Conservation (phyloP, 2,888 invertebrate species). For the Mystacides longicornis region DNA sequence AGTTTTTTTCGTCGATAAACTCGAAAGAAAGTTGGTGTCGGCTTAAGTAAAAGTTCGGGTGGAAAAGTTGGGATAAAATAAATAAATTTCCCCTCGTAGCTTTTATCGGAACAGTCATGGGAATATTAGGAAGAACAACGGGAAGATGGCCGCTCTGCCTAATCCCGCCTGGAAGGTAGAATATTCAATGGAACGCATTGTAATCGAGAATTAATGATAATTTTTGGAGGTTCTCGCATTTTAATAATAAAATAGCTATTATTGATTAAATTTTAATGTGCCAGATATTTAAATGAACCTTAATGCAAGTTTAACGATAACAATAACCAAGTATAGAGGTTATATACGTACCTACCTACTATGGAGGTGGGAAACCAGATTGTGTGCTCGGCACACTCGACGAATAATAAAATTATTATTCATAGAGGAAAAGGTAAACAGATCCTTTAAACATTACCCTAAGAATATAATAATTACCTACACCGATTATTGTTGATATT, state of each 20-base stretch:
- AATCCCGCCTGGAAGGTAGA: neutral
- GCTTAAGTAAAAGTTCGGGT: conserved; percentile 20
- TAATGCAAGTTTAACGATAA: conserved; percentile 5
- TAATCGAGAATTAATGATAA: conserved; percentile 25
- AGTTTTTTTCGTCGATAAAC: conserved; percentile 21
- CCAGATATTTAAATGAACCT: conserved; percentile 12
- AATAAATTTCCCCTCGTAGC: conserved; percentile 23
- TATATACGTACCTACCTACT: too few relatives aligned
- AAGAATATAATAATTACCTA: too few relatives aligned
- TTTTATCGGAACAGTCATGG: conserved; percentile 22
- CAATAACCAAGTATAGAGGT: neutral
- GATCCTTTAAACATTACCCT: too few relatives aligned
- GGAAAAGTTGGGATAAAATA: conserved; percentile 23
- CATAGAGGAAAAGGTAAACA: too few relatives aligned
- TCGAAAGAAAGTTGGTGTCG: conserved; percentile 22
- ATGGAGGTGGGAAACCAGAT: too few relatives aligned
- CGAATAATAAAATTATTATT: too few relatives aligned
- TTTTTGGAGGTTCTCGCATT: conserved; percentile 13
- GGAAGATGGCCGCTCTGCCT: conserved; percentile 5
- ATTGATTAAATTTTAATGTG: conserved; percentile 15
- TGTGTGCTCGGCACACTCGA: too few relatives aligned
- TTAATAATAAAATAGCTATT: conserved; percentile 10
- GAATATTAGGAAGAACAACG: conserved; percentile 24
- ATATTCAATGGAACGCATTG: conserved; percentile 12
- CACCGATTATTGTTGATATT: too few relatives aligned